Base-by-base conservation (phyloP, 2,797 vertebrate species). In the Sciurus carolinensis region DNA sequence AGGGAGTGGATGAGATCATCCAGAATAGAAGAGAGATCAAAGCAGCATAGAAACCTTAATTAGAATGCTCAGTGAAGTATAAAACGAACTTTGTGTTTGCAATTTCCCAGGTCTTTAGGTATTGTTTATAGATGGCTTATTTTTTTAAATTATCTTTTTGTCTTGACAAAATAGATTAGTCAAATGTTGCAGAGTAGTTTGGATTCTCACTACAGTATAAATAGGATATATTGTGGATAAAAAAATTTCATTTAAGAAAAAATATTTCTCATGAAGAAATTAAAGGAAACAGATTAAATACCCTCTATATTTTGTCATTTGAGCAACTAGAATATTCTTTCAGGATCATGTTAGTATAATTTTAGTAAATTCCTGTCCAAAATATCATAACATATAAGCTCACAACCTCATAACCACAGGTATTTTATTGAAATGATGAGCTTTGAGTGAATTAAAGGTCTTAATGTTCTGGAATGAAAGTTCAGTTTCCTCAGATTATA, bases 281-380 rank as follows among this genome's bases (percentile, higher is more conserved):
- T 94, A 86, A 92, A 81, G 84, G 57, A 87, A 85, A 81, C 66
- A 87, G 57, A 52, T 71, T 89, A 52, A 75, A 85, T 71, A 57
- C 52, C 86, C n/a, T 73, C 44, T 79, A 72, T 59, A 69, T 79
- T 94, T 95, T 50, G 81, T 90, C 75, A 81, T 85, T 87, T 90
- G 77, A 92, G 24, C 52, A 72, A 59, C 62, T 92, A 69, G 52
- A 76, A 72, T 67, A 18, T 30, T 92, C 87, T 96, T 95, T 97
- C 30, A 62, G 17, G 82, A 85, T 94, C 26, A 44, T 94, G 11
- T 42, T 39, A 50, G 36, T 85, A 87, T 90, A 50, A 50, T 76
- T 87, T 92, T 80, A 73, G 26, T 77, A 94, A 84, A 95, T 67
- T 80, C 30, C 85, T 87, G 7, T 67, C 81, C 17, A 67, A 92